Conservation (phyloP, 2,113 vertebrate genomes). For the Antigone vipio region DNA sequence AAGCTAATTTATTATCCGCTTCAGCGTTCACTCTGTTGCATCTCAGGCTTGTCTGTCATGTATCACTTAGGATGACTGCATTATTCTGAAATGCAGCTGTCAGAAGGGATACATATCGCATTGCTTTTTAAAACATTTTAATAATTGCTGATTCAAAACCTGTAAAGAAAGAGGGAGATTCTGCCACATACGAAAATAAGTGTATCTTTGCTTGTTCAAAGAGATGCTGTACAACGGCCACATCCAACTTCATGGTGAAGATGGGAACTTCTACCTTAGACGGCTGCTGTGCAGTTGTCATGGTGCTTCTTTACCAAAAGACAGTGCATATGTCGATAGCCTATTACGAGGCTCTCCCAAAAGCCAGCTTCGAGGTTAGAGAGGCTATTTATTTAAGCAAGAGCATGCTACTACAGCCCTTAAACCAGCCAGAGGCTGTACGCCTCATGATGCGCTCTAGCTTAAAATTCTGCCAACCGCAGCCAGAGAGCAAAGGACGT, state of each 20-base stretch:
- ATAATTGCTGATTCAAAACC: neutral
- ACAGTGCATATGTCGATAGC: fast-evolving
- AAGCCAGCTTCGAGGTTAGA: neutral
- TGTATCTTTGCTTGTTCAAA: neutral
- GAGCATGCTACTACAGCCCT: neutral
- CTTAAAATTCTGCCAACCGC: neutral
- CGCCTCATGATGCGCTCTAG: neutral
- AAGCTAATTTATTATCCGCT: neutral
- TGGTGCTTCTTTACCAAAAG: neutral
- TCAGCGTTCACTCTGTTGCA: neutral
- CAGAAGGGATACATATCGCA: neutral
- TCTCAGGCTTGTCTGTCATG: neutral
- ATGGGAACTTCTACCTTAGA: neutral
- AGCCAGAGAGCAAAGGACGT: neutral
- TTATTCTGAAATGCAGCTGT: neutral
- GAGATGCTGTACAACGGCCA: neutral
- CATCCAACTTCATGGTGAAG: neutral
- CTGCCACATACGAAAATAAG: neutral
- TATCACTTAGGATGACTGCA: neutral
- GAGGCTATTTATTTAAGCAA: neutral
- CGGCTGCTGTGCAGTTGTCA: neutral
- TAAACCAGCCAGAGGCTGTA: neutral
- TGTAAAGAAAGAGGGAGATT: neutral
- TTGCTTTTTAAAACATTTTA: neutral
- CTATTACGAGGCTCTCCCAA: neutral